Conservation (phyloP, 2,113 vertebrate genomes). For the Poecilia latipinna region DNA sequence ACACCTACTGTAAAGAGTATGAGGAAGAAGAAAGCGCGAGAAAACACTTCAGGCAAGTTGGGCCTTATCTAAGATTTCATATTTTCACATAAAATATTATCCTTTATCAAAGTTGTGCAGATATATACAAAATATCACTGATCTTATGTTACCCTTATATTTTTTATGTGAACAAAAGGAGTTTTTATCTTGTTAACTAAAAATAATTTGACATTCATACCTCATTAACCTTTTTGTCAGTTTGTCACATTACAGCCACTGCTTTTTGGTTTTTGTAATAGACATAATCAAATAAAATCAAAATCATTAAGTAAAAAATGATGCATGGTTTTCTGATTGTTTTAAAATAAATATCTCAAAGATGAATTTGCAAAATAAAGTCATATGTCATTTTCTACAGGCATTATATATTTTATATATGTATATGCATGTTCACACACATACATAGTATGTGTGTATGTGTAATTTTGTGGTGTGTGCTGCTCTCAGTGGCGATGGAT, state of each 20-base stretch:
- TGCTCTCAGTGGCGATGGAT: conserved; percentile 77
- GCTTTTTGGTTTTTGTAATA: too few species aligned
- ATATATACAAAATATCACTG: neutral
- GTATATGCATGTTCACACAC: too few species aligned
- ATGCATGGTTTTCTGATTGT: too few species aligned
- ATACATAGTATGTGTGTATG: too few species aligned
- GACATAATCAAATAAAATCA: too few species aligned
- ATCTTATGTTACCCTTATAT: neutral
- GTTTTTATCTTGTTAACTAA: neutral
- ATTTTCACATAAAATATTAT: neutral
- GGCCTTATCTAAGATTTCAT: neutral
- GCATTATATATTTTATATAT: too few species aligned
- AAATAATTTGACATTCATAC: too few species aligned
- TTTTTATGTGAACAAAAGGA: conserved; percentile 29
- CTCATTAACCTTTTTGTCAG: too few species aligned
- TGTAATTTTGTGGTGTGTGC: conserved; percentile 1
- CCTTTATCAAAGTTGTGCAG: neutral
- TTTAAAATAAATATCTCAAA: too few species aligned
- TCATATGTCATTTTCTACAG: conserved; percentile 2
- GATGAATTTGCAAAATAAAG: neutral
- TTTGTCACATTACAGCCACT: too few species aligned
- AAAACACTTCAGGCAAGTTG: conserved; percentile 49
- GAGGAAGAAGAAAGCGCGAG: conserved; percentile 58
- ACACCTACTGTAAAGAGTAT: conserved; percentile 78
- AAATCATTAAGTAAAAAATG: too few species aligned